Percentiles rank a stretch among this genome's conserved stretches.
These are phyloP conservation scores for Megamerina dolium DNA, from an alignment of 2,888 invertebrate genomes.

Conservation along the genomic window DNA sequence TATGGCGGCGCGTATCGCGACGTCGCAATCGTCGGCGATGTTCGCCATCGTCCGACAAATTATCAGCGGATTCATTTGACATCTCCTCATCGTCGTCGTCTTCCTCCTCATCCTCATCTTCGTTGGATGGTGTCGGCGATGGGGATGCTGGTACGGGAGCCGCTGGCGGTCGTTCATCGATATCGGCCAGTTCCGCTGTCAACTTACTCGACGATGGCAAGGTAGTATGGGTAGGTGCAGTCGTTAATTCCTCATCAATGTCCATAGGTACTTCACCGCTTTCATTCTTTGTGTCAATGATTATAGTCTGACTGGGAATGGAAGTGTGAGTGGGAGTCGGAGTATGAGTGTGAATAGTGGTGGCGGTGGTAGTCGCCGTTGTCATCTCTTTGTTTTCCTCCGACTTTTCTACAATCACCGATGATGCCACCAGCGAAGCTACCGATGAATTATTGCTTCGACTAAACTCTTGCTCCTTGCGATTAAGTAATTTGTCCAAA, in stretches of 20 bases:
- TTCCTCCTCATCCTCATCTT: slow-evolving; percentile 22
- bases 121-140: slow-evolving; percentile 28
- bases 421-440: slow-evolving; percentile 7
- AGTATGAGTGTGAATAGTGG: not conserved
- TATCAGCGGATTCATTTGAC: slow-evolving; percentile 29
- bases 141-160: slow-evolving; percentile 42
- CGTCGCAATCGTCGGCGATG: slow-evolving; percentile 25
- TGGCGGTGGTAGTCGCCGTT: too few species aligned
- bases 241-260: slow-evolving; percentile 41
- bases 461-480: slow-evolving; percentile 49
- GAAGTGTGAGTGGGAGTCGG: not conserved
- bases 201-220: slow-evolving; percentile 28
- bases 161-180: slow-evolving; percentile 41
- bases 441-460: slow-evolving; percentile 22
- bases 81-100: slow-evolving; percentile 27
- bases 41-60: slow-evolving; percentile 24
- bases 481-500: slow-evolving; percentile 56
- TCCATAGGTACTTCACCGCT: slow-evolving; percentile 41
- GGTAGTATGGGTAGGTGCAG: slow-evolving; percentile 34
- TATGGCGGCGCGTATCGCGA: slow-evolving; percentile 21
- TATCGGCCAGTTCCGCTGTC: slow-evolving; percentile 26
- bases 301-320: slow-evolving; percentile 1
- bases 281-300: slow-evolving; percentile 22
- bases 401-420: slow-evolving; percentile 4
- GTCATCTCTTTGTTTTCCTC: slow-evolving; percentile 6